Base-by-base conservation (phyloP, 1,140 invertebrate species). In the Drosophila willistoni region DNA sequence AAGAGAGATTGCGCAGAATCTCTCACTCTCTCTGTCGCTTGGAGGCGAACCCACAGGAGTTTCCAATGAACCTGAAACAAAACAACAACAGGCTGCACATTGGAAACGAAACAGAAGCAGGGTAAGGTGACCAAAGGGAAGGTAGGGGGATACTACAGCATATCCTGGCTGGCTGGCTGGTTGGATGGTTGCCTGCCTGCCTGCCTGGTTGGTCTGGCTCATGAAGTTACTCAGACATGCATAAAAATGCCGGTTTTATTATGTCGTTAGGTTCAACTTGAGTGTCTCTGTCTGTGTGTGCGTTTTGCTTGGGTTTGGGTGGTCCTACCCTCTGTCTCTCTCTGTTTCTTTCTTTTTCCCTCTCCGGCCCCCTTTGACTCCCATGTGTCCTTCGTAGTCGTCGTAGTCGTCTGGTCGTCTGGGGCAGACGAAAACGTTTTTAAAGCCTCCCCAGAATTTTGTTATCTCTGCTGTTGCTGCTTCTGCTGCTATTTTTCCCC, bases 201-300 rank as follows among this genome's bases (percentile, higher is more conserved):
- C 36, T 55, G 51, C 47, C 39, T 69, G 71, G 76, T 76, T 82
- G 83, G 82, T 65, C 67, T 78, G 83, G 76, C 84, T 83, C 83
- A 89, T 87, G 84, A 80, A 87, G 84, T 87, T 87, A 87, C 83
- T 87, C 84, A 87, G 83, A 89, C 83, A 87, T 87, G 83, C 83
- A 87, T 87, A 87, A 87, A 86, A 87, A 89, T 89, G 83, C 83
- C 83, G 83, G 83, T 87, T 87, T 87, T 87, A 87, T 87, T 87
- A 87, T 87, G 83, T 87, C 83, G 83, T 87, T 87, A 76, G 71
- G 66, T 63, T 68, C 68, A 64, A 44, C 47, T 67, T 62, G 74
- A 73, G 62, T 68, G 60, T 78, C 74, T 72, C 64, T 60, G 41
- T 64, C 47, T 61, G 22, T 65, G 41, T 64, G 57, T 39, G 34